A percentile compares a stretch with the other conserved stretches of the same genome.
Evolutionary conservation across 1,140 invertebrate genomes (phyloP).

Genomic region (Lerema accius): DNA sequence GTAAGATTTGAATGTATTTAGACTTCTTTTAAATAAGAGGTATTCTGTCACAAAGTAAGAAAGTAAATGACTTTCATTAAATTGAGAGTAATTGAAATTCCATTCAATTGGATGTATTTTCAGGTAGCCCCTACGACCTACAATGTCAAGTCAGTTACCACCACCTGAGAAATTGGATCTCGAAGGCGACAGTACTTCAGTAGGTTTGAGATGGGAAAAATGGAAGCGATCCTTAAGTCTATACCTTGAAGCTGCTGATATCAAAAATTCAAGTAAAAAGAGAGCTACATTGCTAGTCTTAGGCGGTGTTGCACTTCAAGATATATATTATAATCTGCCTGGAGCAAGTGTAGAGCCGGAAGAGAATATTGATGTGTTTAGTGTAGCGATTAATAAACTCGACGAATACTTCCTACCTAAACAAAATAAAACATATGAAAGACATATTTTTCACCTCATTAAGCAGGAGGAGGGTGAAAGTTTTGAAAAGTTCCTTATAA

Average conservation of each 20-base stretch:
- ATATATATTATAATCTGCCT: conserved; percentile 37
- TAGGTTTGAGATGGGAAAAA: conserved; percentile 9
- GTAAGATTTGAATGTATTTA: too few relatives aligned
- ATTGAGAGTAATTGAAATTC: too few relatives aligned
- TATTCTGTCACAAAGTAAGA: too few relatives aligned
- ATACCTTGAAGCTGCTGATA: conserved; percentile 11
- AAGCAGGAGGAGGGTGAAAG: too few relatives aligned
- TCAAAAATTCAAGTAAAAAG: conserved; percentile 2
- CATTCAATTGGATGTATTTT: too few relatives aligned
- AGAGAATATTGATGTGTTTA: not conserved
- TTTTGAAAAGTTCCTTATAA: too few relatives aligned
- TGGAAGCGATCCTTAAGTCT: conserved; percentile 10
- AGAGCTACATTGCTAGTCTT: conserved; percentile 9
- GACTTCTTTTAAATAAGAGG: too few relatives aligned
- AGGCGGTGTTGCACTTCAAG: conserved; percentile 5
- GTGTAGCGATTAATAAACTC: not conserved
- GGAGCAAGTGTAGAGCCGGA: conserved; percentile 17
- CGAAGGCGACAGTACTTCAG: too few relatives aligned
- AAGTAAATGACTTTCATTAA: too few relatives aligned
- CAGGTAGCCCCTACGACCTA: too few relatives aligned
- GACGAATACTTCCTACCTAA: not conserved
- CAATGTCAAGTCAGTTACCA: too few relatives aligned
- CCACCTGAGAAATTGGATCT: too few relatives aligned
- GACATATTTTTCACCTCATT: not conserved
- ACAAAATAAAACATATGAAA: not conserved